Evolutionary conservation across 2,888 invertebrate species (phyloP).

Genomic region (Trilocha varians): DNA sequence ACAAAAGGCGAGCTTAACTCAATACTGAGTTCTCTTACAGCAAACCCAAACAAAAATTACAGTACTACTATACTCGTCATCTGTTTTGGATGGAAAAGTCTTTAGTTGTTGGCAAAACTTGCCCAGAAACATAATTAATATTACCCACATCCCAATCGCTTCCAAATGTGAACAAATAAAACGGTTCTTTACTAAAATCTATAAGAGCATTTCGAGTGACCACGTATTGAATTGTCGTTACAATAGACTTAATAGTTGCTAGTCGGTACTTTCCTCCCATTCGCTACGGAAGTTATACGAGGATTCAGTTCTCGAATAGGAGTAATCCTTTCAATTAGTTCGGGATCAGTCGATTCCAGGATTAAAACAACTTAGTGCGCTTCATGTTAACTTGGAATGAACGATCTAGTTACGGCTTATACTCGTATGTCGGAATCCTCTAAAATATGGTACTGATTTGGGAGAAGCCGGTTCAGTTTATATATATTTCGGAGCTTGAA

Average conservation of each 20-base stretch:
- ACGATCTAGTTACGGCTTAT: conserved; percentile 7
- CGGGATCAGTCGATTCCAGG: conserved; percentile 40
- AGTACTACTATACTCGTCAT: too few relatives aligned
- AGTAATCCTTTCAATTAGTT: conserved; percentile 48
- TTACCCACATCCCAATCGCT: too few relatives aligned
- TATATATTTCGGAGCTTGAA: too few relatives aligned
- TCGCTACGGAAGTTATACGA: not conserved
- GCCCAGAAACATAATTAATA: too few relatives aligned
- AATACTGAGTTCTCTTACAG: too few relatives aligned
- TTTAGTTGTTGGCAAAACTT: too few relatives aligned
- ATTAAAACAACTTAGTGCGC: conserved; percentile 25
- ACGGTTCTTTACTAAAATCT: not conserved
- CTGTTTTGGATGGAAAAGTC: too few relatives aligned
- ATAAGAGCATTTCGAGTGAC: not conserved
- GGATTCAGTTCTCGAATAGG: conserved; percentile 13
- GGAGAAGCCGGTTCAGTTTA: too few relatives aligned
- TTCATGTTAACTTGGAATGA: conserved; percentile 12
- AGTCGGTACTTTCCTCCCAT: not conserved
- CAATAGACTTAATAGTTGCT: not conserved
- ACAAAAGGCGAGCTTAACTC: too few relatives aligned
- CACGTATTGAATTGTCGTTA: not conserved
- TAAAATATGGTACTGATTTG: too few relatives aligned
- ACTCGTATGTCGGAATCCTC: not conserved
- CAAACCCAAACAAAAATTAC: too few relatives aligned
- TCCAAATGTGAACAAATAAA: too few relatives aligned